Conservation (phyloP, 2,888 invertebrate genomes). For the Lacanobia oleracea region DNA sequence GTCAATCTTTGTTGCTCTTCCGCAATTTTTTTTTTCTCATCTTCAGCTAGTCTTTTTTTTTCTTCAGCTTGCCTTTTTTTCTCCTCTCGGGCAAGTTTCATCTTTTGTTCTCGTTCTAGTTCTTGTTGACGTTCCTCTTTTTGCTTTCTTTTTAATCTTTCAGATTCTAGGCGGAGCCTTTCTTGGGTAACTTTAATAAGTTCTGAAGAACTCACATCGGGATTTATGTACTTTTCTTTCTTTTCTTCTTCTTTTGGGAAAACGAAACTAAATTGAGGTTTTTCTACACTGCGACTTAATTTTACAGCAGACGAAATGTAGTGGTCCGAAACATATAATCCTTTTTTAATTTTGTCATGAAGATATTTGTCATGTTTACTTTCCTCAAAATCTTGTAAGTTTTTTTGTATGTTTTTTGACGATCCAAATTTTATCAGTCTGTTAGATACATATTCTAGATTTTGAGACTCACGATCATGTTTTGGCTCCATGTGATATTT, state of each 20-base stretch:
- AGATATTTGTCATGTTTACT: conserved; percentile 11
- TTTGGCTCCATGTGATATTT: not conserved
- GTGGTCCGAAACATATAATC: no score
- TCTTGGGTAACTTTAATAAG: conserved; percentile 75
- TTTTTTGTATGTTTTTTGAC: not conserved
- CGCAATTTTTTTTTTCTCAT: conserved; percentile 1
- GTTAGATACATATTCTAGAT: not conserved
- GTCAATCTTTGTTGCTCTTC: not conserved
- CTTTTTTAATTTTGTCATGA: conserved; percentile 9
- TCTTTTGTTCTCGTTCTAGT: conserved; percentile 29
- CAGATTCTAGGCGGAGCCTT: conserved; percentile 36
- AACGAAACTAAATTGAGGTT: conserved; percentile 67
- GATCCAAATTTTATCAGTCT: no score
- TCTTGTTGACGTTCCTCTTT: conserved; percentile 53
- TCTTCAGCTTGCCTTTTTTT: conserved; percentile 16
- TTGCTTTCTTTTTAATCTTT: conserved; percentile 11
- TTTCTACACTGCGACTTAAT: conserved; percentile 1
- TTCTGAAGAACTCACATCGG: conserved; percentile 74
- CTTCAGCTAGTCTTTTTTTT: not conserved
- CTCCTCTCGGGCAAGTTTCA: conserved; percentile 43
- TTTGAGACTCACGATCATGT: not conserved
- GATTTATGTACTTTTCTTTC: conserved; percentile 40
- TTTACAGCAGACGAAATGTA: conserved; percentile 1
- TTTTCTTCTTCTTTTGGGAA: conserved; percentile 69
- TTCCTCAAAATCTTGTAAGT: not conserved